Evolutionary conservation across 2,888 invertebrate species (phyloP).

Genomic region (Drosophila kanekoi): DNA sequence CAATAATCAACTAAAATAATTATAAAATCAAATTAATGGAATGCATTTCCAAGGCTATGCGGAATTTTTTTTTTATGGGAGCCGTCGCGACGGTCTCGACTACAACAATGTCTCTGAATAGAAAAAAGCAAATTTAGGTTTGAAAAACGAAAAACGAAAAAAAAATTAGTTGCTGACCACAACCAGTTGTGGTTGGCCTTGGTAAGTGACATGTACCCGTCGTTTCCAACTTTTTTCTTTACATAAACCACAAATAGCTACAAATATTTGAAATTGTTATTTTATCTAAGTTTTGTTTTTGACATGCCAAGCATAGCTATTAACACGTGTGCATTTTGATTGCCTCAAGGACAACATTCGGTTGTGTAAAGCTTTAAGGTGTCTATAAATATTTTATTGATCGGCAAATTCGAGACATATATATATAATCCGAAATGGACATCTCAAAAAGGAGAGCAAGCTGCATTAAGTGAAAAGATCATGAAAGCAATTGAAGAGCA

Average conservation of each 20-base stretch:
- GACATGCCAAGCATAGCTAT: not conserved
- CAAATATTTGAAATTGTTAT: constrained; percentile 15
- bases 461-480: too few relatives aligned
- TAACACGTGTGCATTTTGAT: not conserved
- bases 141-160: constrained; percentile 90
- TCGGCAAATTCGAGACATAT: constrained; percentile 1
- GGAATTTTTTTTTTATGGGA: constrained; percentile 10
- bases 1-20: constrained; percentile 32
- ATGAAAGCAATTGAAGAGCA: not conserved
- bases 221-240: constrained; percentile 30
- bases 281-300: constrained; percentile 2
- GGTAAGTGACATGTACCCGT: constrained; percentile 91
- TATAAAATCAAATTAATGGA: constrained; percentile 19
- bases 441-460: not conserved
- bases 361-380: not conserved
- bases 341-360: not conserved
- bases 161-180: constrained; percentile 98
- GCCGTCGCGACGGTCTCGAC: constrained; percentile 29
- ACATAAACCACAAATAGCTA: constrained; percentile 4
- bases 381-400: not conserved
- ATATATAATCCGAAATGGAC: constrained; percentile 1
- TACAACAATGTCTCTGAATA: not conserved
- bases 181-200: constrained; percentile 97
- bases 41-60: constrained; percentile 22
- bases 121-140: not conserved